Evolutionary conservation across 2,888 invertebrate species (phyloP), one percentile per base, ranked within the genome.

Genomic region (Nasonovia ribisnigri): DNA sequence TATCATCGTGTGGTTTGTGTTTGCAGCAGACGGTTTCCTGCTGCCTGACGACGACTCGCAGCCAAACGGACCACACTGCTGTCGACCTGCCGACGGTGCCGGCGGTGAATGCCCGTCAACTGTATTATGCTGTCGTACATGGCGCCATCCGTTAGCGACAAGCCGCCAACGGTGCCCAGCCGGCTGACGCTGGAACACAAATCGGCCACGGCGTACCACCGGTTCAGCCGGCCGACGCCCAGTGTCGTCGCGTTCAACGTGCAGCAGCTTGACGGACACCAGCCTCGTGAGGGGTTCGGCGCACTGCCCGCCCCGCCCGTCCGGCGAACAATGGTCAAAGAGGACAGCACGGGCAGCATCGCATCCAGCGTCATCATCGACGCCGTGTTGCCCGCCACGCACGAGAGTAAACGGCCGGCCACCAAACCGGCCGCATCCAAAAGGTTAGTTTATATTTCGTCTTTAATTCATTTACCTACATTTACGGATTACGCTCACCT

Each of bases 51-150:
- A 57, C 51, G 67, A 67, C 77, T 36, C n/a, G 67, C 67, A 67
- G 67, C 20, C 36, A 20, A 20, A 8, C 77, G 36, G 36, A 20
- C 24, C 16, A 36, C 20, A 54, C 60, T 24, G 46, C 60, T 24
- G 46, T n/a, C 86, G 87, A 51, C 42, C 8, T 11, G 60, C 8
- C 42, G 84, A n/a, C 42, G 89, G 89, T 11, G 60, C 8, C 42
- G 84, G 43, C 42, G 90, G 90, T 89, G 90, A 77, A 84, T 90
- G 88, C 36, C 84, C 46, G 93, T 57, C 36, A 43, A 43, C 94
- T 94, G 95, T 94, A 95, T 95, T 94, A 98, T 98, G 98, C 96
- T 98, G 96, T 97, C 97, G 95, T 97, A 98, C 96, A 97, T 98
- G 97, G 96, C 97, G 95, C 97, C 97, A 86, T 94, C 94, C 54